Evolutionary conservation across 2,888 invertebrate genomes (phyloP).

Genomic region (Eilema caniola): DNA sequence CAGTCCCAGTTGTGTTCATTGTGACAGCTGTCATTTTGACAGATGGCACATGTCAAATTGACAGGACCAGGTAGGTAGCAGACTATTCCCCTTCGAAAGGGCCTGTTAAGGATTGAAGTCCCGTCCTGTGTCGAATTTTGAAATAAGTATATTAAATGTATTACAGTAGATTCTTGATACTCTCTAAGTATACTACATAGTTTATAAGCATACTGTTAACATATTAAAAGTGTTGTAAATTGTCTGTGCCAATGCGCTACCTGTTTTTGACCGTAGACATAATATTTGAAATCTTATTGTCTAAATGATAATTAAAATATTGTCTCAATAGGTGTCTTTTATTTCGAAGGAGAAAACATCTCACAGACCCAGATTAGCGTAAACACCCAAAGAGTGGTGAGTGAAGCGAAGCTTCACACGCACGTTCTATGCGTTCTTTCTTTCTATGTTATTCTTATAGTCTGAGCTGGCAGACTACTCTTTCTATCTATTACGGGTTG

Average conservation of each 20-base stretch:
- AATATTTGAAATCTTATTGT: background rate
- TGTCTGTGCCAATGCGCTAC: no score
- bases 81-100: background rate
- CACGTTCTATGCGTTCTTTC: no score
- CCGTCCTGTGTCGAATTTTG: background rate
- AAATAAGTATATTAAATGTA: background rate
- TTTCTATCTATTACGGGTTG: no score
- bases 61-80: background rate
- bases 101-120: background rate
- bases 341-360: background rate
- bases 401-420: no score
- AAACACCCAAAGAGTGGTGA: no score
- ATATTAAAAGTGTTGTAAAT: background rate
- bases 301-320: background rate
- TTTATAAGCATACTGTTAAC: background rate
- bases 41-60: constrained; percentile 1
- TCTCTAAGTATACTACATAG: background rate
- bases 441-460: no score
- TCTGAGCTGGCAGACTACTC: no score
- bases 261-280: background rate
- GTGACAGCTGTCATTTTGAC: background rate
- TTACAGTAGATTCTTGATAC: background rate
- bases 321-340: background rate
- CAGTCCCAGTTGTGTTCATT: background rate
- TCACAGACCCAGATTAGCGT: no score